These are phyloP conservation scores for Melanostoma scalare DNA, from an alignment of 2,888 invertebrate species.

Conservation along the genomic window DNA sequence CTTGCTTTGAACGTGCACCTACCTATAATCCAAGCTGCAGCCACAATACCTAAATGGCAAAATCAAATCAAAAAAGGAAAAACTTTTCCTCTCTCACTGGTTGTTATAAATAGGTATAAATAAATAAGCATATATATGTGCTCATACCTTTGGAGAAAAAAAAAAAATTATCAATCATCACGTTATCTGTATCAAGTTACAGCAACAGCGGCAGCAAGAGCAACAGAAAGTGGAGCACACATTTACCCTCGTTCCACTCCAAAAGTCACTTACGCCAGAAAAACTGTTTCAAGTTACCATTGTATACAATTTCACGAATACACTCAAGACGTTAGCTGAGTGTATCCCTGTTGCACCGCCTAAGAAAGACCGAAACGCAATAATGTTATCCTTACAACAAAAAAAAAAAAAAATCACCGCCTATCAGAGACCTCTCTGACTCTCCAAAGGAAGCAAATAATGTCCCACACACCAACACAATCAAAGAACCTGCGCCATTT, in stretches of 20 bases:
- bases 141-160: not conserved
- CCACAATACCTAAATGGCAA: not conserved
- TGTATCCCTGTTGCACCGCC: slow-evolving; percentile 60
- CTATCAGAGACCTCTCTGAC: slow-evolving; percentile 60
- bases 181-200: slow-evolving; percentile 64
- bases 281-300: slow-evolving; percentile 70
- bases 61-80: not conserved
- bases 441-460: slow-evolving; percentile 12
- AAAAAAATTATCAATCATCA: slow-evolving; percentile 49
- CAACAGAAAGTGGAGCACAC: slow-evolving; percentile 65
- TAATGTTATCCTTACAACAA: not conserved
- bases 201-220: not conserved
- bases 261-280: slow-evolving; percentile 67
- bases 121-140: not conserved
- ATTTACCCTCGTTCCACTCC: slow-evolving; percentile 54
- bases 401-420: slow-evolving; percentile 47
- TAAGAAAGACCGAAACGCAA: slow-evolving; percentile 47
- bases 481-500: slow-evolving; percentile 60
- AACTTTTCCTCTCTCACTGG: slow-evolving; percentile 5
- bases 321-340: slow-evolving; percentile 29
- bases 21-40: not conserved
- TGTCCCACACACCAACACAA: slow-evolving; percentile 37
- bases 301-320: slow-evolving; percentile 48
- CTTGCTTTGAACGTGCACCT: slow-evolving; percentile 35
- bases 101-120: not conserved